Base-by-base conservation (phyloP, 2,113 vertebrate genomes). In the Apus apus region DNA sequence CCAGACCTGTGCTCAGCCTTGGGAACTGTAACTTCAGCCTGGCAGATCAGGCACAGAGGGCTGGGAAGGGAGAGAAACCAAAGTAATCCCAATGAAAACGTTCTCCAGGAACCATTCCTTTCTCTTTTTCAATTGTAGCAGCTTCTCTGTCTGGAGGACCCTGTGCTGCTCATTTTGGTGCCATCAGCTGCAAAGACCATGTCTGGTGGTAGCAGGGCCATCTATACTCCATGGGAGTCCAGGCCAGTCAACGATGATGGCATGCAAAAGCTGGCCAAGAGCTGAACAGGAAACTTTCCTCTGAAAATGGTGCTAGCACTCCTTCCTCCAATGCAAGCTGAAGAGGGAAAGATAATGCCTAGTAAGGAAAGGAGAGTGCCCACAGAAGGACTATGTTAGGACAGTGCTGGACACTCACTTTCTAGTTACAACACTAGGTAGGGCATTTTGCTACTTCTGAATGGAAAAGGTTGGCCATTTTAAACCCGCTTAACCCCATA, bases 161-260 rank as follows among this genome's bases (percentile, higher is more conserved):
- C 20, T 17, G 8, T 21, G 51, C 43, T 48, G 16, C 46, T 48
- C 20, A 7, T 66, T 87, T 80, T 71, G 48, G 36, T 46, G n/a
- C 27, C 51, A 57, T n/a, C 51, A 74, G 40, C 18, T 62, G 68
- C 46, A 46, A 62, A 62, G 51, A 64, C 15, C 29, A 10, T 58
- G 85, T 20, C 79, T 73, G 57, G 13, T 38, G 29, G 62, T 15
- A 36, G 23, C 5, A 4, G 19, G 29, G 21, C 40, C 3, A 5
- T 17, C 13, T 26, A 38, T 38, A 15, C 56, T 11, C 20, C 53
- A 18, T 15, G 8, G 19, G 14, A 77, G 53, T n/a, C 53, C 71
- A 61, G 46, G 58, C 46, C 30, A 77, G n/a, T 14, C 0, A 1
- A 32, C 0, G 0, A 19, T 17, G 32, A n/a, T 45, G 15, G 27